Conservation (phyloP, 2,888 invertebrate species). For the Agriopis leucophaearia region DNA sequence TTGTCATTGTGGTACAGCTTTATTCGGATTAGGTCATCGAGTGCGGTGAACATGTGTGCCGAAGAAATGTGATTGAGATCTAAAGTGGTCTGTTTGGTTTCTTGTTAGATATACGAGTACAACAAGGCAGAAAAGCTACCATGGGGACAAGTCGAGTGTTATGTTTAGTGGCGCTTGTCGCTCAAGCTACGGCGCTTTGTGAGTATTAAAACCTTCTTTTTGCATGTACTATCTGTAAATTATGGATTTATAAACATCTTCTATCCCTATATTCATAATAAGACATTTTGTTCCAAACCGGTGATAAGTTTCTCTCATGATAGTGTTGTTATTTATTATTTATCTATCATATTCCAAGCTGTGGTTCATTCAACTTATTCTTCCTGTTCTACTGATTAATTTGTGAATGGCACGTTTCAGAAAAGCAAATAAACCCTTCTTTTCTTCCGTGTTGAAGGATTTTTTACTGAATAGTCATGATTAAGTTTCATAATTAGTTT, state of each 20-base stretch:
- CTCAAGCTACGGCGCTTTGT: slow-evolving; percentile 76
- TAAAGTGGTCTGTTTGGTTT: slow-evolving; percentile 77
- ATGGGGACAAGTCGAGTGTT: slow-evolving; percentile 77
- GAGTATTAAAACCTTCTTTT: slow-evolving; percentile 57
- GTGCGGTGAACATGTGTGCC: slow-evolving; percentile 82
- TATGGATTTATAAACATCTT: slow-evolving; percentile 15
- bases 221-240: slow-evolving; percentile 40
- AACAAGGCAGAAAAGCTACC: slow-evolving; percentile 65
- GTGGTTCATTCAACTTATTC: slow-evolving; percentile 61
- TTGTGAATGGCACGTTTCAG: slow-evolving; percentile 15
- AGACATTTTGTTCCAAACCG: not conserved
- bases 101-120: slow-evolving; percentile 79
- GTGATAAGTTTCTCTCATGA: not conserved
- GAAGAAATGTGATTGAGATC: slow-evolving; percentile 72
- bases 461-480: not conserved
- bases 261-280: not conserved
- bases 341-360: slow-evolving; percentile 39
- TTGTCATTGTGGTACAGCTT: slow-evolving; percentile 82
- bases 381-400: slow-evolving; percentile 40
- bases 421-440: slow-evolving; percentile 33
- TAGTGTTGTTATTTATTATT: slow-evolving; percentile 34
- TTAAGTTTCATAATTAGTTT: not conserved
- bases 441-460: slow-evolving; percentile 8
- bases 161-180: slow-evolving; percentile 72
- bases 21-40: slow-evolving; percentile 85